Conservation (phyloP, 2,888 invertebrate species). For the Tipula lateralis region DNA sequence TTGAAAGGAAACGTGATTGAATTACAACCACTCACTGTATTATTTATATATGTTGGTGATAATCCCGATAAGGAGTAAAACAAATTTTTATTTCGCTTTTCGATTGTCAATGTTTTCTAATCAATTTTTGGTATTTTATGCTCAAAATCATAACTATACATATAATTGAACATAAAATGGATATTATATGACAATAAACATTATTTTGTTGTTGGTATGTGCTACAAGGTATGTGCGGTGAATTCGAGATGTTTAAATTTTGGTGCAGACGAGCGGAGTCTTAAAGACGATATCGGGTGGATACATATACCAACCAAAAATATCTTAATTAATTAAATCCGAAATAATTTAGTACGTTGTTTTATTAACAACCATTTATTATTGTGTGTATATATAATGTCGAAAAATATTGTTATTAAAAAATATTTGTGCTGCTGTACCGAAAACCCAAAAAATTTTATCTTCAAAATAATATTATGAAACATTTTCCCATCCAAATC, state of each 20-base stretch:
- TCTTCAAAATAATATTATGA: background rate
- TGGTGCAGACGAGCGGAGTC: background rate
- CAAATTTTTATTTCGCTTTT: background rate
- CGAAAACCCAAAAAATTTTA: background rate
- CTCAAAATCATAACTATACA: background rate
- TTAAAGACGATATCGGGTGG: background rate
- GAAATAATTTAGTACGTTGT: background rate
- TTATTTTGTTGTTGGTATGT: background rate
- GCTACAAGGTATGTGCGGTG: background rate
- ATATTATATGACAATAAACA: background rate
- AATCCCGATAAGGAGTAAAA: background rate
- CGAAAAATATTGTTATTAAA: background rate
- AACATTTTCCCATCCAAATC: background rate
- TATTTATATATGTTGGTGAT: background rate
- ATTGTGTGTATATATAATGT: background rate
- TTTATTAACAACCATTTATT: background rate
- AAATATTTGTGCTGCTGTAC: background rate
- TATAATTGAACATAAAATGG: constrained; percentile 15
- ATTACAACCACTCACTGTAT: background rate
- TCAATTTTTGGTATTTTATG: background rate
- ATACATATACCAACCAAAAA: background rate
- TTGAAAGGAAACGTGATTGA: constrained; percentile 11
- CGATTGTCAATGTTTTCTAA: background rate
- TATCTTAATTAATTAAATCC: background rate
- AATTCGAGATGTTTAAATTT: background rate